Evolutionary conservation across 2,888 invertebrate genomes (phyloP).

Genomic region (Rotaria sp.): DNA sequence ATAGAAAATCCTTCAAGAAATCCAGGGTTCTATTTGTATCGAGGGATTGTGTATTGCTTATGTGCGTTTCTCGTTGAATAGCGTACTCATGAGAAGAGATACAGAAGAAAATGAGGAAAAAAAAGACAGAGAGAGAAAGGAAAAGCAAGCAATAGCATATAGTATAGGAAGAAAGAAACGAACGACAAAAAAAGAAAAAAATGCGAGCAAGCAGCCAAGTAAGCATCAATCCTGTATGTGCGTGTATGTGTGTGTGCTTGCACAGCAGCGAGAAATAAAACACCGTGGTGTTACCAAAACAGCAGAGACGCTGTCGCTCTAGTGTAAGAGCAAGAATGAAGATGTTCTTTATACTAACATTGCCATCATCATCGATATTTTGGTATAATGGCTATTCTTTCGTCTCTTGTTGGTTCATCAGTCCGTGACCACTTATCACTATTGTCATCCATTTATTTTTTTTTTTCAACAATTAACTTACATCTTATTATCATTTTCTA

Average conservation of each 20-base stretch:
- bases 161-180: no score
- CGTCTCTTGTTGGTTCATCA: not conserved
- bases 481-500: not conserved
- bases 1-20: conserved; percentile 16
- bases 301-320: not conserved
- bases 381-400: not conserved
- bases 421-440: not conserved
- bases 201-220: not conserved
- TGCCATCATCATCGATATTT: not conserved
- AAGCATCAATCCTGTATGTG: not conserved
- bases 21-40: not conserved
- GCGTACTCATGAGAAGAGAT: not conserved
- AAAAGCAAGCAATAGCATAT: not conserved
- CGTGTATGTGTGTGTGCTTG: not conserved
- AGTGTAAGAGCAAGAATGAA: conserved; percentile 4
- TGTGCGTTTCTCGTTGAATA: not conserved
- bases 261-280: conserved; percentile 15
- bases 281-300: conserved; percentile 22
- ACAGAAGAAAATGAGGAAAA: not conserved
- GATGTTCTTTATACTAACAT: not conserved
- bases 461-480: not conserved
- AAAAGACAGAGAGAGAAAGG: not conserved
- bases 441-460: not conserved
- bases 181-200: no score
- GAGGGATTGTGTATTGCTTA: not conserved